A percentile compares a stretch with the other conserved stretches of the same genome.
These are phyloP conservation scores for Pristionchus exspectatus DNA, from an alignment of 2,888 invertebrate genomes.

Conservation along the genomic window DNA sequence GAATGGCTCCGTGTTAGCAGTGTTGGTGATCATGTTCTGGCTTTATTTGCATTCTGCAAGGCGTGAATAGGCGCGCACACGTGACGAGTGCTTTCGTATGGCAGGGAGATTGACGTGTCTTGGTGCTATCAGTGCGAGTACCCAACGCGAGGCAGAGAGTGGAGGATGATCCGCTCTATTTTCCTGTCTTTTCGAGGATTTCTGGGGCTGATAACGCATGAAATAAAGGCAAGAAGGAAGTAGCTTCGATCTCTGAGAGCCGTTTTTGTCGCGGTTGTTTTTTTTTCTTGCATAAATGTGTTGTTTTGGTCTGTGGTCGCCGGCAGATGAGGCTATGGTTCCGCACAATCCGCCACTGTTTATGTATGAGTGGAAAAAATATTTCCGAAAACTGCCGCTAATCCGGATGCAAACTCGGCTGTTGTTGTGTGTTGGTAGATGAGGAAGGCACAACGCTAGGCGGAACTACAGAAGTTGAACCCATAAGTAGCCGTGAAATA, in stretches of 20 bases:
- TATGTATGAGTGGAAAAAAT: not conserved
- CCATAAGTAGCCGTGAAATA: too few species aligned
- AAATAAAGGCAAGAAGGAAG: not conserved
- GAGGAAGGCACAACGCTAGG: too few species aligned
- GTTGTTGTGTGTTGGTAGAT: too few species aligned
- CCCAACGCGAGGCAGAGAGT: not conserved
- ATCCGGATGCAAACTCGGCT: too few species aligned
- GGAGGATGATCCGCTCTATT: not conserved
- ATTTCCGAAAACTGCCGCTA: too few species aligned
- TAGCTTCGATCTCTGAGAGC: not conserved
- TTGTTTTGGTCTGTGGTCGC: not conserved
- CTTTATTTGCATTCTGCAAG: not conserved
- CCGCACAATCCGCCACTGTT: not conserved
- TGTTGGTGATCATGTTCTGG: not conserved
- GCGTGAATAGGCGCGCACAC: not conserved
- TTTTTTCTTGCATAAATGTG: not conserved
- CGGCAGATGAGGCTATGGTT: not conserved
- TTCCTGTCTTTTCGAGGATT: not conserved
- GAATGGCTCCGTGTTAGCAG: not conserved
- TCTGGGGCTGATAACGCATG: not conserved
- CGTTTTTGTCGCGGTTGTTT: not conserved
- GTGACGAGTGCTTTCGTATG: slow-evolving; percentile 9
- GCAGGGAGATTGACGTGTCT: not conserved
- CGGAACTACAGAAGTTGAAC: too few species aligned
- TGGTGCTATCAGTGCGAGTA: not conserved